Conservation (phyloP, 35 echinoderm and acorn worm genomes). For the Amphiura filiformis region DNA sequence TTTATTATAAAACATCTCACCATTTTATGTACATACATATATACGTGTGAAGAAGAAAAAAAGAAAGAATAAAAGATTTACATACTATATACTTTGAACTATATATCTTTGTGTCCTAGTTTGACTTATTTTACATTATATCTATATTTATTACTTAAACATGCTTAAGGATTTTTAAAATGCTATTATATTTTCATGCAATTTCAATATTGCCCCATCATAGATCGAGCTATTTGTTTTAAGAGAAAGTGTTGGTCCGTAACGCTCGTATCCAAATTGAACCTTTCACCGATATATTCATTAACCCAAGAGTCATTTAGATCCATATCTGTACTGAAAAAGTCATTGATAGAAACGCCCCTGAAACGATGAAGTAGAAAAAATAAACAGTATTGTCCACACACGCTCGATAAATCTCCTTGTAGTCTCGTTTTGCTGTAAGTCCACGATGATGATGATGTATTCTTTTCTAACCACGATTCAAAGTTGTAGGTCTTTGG, state of each 20-base stretch:
- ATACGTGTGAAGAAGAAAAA: too few relatives aligned
- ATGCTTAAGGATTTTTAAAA: too few relatives aligned
- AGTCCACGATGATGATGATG: too few relatives aligned
- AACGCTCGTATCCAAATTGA: background rate
- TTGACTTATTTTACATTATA: too few relatives aligned
- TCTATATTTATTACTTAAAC: too few relatives aligned
- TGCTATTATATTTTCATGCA: too few relatives aligned
- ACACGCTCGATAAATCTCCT: slow-evolving; percentile 24
- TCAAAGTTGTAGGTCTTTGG: slow-evolving; percentile 22
- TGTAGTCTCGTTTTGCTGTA: slow-evolving; percentile 16
- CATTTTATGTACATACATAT: too few relatives aligned
- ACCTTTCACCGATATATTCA: background rate
- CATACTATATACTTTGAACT: too few relatives aligned
- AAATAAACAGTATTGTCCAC: slow-evolving; percentile 52
- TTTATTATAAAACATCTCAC: too few relatives aligned
- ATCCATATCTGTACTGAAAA: background rate
- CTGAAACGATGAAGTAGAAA: slow-evolving; percentile 20
- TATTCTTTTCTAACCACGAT: background rate
- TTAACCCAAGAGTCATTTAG: slow-evolving; percentile 20
- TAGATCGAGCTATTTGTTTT: background rate
- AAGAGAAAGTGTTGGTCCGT: background rate
- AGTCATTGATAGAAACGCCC: background rate
- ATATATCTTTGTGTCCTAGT: too few relatives aligned
- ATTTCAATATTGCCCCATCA: background rate
- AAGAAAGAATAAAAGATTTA: too few relatives aligned